phyloP scores from a whole-genome alignment of 2,888 invertebrate genomes.

The Plebejus argus region DNA sequence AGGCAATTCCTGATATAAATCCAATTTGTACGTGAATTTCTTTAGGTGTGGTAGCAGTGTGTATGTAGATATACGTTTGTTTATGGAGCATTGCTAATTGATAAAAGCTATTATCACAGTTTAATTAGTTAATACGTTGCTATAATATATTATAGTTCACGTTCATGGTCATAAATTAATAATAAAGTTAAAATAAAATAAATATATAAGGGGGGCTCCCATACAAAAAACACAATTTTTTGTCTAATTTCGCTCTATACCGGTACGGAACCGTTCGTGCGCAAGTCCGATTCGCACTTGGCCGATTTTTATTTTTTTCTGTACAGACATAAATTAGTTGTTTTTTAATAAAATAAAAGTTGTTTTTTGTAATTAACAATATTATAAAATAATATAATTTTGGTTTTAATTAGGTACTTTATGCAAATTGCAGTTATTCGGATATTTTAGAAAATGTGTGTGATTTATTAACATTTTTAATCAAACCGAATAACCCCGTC shows the following conservation, averaged over 20 bases:
- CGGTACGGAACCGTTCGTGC: too few relatives aligned
- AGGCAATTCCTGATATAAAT: slow-evolving; percentile 42
- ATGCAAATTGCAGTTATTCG: neutral
- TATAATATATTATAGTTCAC: neutral
- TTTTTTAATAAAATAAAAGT: too few relatives aligned
- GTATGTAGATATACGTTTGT: neutral
- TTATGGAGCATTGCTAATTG: neutral
- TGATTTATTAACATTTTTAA: neutral
- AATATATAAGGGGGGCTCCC: too few relatives aligned
- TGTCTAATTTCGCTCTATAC: too few relatives aligned
- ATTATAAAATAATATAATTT: neutral
- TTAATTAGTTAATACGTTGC: neutral
- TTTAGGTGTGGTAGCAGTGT: slow-evolving; percentile 26
- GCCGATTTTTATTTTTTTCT: too few relatives aligned
- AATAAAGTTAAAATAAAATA: too few relatives aligned
- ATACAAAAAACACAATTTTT: too few relatives aligned
- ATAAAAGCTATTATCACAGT: neutral
- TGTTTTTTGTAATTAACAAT: neutral
- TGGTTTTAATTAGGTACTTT: slow-evolving; percentile 2
- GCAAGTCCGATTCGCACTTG: too few relatives aligned
- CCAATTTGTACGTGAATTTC: slow-evolving; percentile 46
- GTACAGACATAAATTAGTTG: too few relatives aligned
- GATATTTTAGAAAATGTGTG: neutral
- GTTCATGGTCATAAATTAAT: neutral
- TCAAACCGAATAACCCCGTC: neutral